These are phyloP conservation scores for Caenorhabditis sp. DNA, from an alignment of 2,888 invertebrate species.

Conservation along the genomic window DNA sequence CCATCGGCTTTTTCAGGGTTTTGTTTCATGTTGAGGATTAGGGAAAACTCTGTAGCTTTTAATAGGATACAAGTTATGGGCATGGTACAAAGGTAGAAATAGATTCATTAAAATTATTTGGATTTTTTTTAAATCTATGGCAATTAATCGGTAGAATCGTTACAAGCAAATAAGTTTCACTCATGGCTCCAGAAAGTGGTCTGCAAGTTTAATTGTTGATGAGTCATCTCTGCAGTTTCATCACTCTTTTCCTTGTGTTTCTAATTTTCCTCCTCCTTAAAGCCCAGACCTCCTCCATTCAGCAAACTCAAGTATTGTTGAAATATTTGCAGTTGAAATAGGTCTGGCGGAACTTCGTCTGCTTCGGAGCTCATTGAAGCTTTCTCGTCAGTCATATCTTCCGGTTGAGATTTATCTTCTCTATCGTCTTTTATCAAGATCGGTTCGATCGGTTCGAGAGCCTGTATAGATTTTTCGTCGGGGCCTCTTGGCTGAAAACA, in stretches of 20 bases:
- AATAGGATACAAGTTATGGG: too few relatives aligned
- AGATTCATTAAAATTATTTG: too few relatives aligned
- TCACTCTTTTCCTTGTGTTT: slow-evolving; percentile 3
- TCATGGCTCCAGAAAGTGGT: background rate
- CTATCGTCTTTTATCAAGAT: background rate
- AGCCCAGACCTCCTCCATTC: slow-evolving; percentile 3
- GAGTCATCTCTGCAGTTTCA: slow-evolving; percentile 17
- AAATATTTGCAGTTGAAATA: slow-evolving; percentile 3
- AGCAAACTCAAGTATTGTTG: slow-evolving; percentile 14
- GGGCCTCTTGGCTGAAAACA: background rate
- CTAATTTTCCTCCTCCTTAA: slow-evolving; percentile 13
- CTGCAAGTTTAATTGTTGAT: background rate
- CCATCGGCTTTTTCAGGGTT: background rate
- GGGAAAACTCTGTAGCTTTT: background rate
- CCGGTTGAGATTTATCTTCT: background rate
- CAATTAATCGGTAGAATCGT: too few relatives aligned
- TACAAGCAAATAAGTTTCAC: too few relatives aligned
- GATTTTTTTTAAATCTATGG: too few relatives aligned
- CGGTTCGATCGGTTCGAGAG: too few relatives aligned
- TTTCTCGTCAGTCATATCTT: background rate
- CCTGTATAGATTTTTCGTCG: background rate
- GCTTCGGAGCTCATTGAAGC: background rate
- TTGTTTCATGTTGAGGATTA: background rate
- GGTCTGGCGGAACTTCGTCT: background rate
- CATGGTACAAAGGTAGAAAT: background rate